Conservation (phyloP, 2,113 vertebrate species). For the Siphamia tubifer region DNA sequence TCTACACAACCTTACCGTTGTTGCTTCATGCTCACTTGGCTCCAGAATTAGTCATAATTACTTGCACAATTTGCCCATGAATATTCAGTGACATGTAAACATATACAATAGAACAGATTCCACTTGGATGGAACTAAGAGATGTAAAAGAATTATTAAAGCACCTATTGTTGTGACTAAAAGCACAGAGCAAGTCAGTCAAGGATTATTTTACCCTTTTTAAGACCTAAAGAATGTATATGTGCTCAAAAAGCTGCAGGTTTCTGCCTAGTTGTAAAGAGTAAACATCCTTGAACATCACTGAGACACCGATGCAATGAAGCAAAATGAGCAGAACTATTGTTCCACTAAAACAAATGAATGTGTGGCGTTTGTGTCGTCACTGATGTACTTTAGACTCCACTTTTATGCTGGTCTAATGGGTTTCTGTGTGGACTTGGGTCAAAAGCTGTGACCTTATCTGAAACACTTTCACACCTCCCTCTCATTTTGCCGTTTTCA, state of each 20-base stretch:
- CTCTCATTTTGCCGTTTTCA: constrained; percentile 24
- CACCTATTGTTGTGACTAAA: not conserved
- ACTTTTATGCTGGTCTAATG: not conserved
- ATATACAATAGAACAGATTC: not conserved
- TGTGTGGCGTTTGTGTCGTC: not conserved
- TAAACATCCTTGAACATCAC: not conserved
- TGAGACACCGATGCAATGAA: not conserved
- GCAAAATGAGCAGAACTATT: not conserved
- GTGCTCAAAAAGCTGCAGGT: not conserved
- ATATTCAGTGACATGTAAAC: constrained; percentile 7
- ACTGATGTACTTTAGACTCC: not conserved
- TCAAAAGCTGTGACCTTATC: constrained; percentile 3
- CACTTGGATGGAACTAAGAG: not conserved
- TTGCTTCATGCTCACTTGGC: constrained; percentile 6
- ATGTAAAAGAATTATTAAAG: not conserved
- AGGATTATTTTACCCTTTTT: not conserved
- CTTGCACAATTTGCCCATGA: not conserved
- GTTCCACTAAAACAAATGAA: not conserved
- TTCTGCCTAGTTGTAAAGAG: not conserved
- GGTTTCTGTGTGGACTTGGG: not conserved
- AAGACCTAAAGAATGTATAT: constrained; percentile 6
- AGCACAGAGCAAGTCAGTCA: not conserved
- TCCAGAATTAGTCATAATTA: not conserved
- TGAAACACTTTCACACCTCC: constrained; percentile 15
- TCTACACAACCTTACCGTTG: not conserved